A percentile compares a stretch with the other conserved stretches of the same genome.
Conservation (phyloP, 2,797 vertebrate genomes). For the Sylvilagus floridanus region DNA sequence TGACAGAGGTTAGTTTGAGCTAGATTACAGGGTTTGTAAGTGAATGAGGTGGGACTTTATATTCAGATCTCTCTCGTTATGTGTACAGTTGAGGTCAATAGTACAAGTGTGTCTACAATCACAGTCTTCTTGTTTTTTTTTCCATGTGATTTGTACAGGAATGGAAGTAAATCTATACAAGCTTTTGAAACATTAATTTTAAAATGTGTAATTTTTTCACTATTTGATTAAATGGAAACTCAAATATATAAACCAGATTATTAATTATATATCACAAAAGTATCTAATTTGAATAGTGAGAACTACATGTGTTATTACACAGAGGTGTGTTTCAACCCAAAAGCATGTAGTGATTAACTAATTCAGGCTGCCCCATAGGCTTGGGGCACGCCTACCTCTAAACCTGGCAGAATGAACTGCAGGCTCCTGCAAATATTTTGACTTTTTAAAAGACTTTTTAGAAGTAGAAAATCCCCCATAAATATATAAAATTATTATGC, state of each 20-base stretch:
- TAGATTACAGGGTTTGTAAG: not conserved
- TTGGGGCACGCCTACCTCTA: not conserved
- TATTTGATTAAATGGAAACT: slow-evolving; percentile 51
- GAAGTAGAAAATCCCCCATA: too few relatives aligned
- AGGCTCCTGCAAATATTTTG: not conserved
- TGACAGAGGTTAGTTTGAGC: slow-evolving; percentile 9
- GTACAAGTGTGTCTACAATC: not conserved
- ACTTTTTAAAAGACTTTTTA: not conserved
- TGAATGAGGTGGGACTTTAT: not conserved
- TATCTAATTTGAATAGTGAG: not conserved
- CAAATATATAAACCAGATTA: not conserved
- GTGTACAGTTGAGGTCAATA: not conserved
- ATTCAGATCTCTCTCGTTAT: not conserved
- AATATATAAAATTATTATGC: too few relatives aligned
- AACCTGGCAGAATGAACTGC: not conserved
- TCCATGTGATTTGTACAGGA: not conserved
- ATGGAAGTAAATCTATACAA: not conserved
- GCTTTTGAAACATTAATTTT: slow-evolving; percentile 36
- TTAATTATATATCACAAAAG: not conserved
- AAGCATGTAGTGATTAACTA: not conserved
- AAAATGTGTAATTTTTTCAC: not conserved
- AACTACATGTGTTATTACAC: not conserved
- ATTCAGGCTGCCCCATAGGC: not conserved
- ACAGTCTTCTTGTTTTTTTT: not conserved
- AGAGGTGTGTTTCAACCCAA: not conserved